Evolutionary conservation across 1,140 invertebrate genomes (phyloP).

Genomic region (Lepidurus couesii): DNA sequence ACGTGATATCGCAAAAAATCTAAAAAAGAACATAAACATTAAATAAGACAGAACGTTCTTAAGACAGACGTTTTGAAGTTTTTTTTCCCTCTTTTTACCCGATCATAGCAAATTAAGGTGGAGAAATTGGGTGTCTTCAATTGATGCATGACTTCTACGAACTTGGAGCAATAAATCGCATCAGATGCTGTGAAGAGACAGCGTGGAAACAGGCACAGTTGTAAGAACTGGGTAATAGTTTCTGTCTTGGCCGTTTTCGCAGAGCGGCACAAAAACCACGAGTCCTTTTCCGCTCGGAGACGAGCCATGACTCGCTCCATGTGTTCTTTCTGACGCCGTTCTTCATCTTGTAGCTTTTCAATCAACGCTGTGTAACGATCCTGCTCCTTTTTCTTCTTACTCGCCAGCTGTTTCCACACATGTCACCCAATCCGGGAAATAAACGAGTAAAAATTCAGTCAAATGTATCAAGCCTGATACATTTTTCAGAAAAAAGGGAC

Average conservation of each 20-base stretch:
- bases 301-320: constrained; percentile 75
- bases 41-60: constrained; percentile 33
- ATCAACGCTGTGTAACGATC: constrained; percentile 77
- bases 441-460: constrained; percentile 8
- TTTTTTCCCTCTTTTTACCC: constrained; percentile 57
- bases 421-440: neutral
- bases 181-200: constrained; percentile 92
- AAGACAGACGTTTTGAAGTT: neutral
- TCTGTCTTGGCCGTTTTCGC: constrained; percentile 89
- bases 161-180: constrained; percentile 94
- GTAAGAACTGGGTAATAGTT: constrained; percentile 91
- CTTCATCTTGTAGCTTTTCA: constrained; percentile 90
- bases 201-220: constrained; percentile 91
- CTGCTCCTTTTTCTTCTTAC: constrained; percentile 91
- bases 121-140: constrained; percentile 96
- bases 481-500: constrained; percentile 33
- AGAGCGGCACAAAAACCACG: constrained; percentile 82
- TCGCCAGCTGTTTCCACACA: constrained; percentile 49
- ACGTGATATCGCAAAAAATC: constrained; percentile 92
- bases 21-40: neutral
- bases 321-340: constrained; percentile 87
- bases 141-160: constrained; percentile 90
- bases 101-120: constrained; percentile 92
- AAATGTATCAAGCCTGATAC: no score
- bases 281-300: constrained; percentile 74